Evolutionary conservation across 2,888 invertebrate species (phyloP), one percentile per base, ranked within the genome.

Genomic region (Caenorhabditis imperialis): DNA sequence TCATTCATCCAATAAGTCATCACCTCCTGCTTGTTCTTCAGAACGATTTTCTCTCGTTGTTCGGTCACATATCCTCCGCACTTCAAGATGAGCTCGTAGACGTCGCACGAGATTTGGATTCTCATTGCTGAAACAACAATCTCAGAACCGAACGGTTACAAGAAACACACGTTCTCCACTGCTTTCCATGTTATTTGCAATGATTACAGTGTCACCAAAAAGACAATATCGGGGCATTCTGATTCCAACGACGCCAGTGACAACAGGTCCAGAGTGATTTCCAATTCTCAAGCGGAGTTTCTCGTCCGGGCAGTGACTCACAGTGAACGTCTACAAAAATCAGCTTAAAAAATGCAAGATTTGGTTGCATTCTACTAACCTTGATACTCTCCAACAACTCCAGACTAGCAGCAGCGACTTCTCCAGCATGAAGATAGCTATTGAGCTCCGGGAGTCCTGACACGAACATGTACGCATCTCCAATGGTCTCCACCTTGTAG

Each of bases 401-500:
- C n/a, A 71, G 45, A 40, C 75, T 71, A 0, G 78, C 79, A 22
- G 71, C 67, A n/a, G 78, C 76, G 0, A 81, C 81, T 51, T 81
- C 81, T 45, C 79, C 81, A 23, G 78, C 81, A 48, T 81, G 81
- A 10, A 69, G 33, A 20, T 70, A 48, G 18, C 78, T 75, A 40
- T 81, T 81, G 16, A 67, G n/a, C 1, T 77, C 77, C 0, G 81
- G 81, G 35, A 81, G 67, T 3, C 81, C 81, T 14, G 79, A 79
- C 0, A 79, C 81, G 53, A 75, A 79, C 79, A 79, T 78, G 57
- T 81, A 79, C 2, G 79, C 81, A 45, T 79, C 81, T 37, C 79
- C 79, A 42, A 79, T 81, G 0, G 81, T 79, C 54, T 78, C 79
- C 16, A 80, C 80, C 44, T 81, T 81, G 55, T 81, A 81, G 38